Evolutionary conservation across 2,797 vertebrate genomes (phyloP).

Genomic region (Bufotes viridis): DNA sequence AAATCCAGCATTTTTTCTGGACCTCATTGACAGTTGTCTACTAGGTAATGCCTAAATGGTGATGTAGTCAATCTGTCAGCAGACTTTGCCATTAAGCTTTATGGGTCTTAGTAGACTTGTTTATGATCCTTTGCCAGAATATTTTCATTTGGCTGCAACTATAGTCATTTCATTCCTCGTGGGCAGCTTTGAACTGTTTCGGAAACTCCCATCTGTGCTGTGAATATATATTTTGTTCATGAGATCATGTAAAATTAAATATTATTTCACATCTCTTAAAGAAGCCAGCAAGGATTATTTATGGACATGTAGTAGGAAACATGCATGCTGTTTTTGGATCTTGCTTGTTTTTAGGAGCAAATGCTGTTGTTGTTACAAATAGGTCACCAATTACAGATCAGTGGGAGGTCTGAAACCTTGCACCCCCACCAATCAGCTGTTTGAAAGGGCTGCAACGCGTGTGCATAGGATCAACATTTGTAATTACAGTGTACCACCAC

Average conservation of each 20-base stretch:
- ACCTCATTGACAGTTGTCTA: constrained; percentile 21
- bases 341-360: neutral
- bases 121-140: constrained; percentile 47
- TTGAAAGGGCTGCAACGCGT: too few relatives aligned
- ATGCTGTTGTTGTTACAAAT: neutral
- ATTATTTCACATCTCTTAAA: constrained; percentile 2
- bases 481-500: neutral
- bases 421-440: too few relatives aligned
- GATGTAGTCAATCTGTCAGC: constrained; percentile 51
- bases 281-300: neutral
- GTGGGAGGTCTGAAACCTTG: too few relatives aligned
- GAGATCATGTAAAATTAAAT: constrained; percentile 17
- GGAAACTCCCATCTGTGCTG: constrained; percentile 26
- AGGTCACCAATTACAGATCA: neutral
- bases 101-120: constrained; percentile 33
- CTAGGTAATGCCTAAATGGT: constrained; percentile 6
- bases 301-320: neutral
- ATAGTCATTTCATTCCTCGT: constrained; percentile 27
- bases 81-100: constrained; percentile 12
- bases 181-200: constrained; percentile 36
- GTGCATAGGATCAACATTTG: too few relatives aligned
- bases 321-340: neutral
- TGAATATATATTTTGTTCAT: neutral
- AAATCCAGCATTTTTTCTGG: constrained; percentile 58
- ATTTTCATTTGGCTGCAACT: constrained; percentile 36